A percentile compares a stretch with the other conserved stretches of the same genome.
Evolutionary conservation across 2,888 invertebrate species (phyloP).

Genomic region (Pseudococcus jackbeardsleyi): DNA sequence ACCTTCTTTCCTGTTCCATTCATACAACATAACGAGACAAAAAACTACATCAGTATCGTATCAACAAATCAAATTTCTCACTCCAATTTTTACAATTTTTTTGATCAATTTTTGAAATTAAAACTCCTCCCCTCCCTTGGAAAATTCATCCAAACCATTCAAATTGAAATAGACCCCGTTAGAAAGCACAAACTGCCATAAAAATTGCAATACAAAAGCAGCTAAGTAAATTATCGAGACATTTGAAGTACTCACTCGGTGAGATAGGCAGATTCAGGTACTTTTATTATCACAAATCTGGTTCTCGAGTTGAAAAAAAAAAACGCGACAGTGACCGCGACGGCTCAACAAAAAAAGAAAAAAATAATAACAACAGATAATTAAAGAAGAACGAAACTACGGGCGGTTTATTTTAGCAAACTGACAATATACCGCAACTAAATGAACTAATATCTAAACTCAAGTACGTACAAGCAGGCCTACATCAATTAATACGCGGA

Average conservation of each 20-base stretch:
- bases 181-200: not conserved
- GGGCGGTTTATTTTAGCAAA: slow-evolving; percentile 46
- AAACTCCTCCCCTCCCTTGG: too few relatives aligned
- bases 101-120: too few relatives aligned
- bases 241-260: slow-evolving; percentile 5
- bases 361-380: slow-evolving; percentile 8
- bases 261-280: not conserved
- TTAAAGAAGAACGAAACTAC: slow-evolving; percentile 25
- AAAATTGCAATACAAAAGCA: not conserved
- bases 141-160: too few relatives aligned
- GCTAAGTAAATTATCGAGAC: not conserved
- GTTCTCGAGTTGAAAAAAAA: not conserved
- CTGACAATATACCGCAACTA: slow-evolving; percentile 43
- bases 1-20: too few relatives aligned
- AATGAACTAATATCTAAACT: slow-evolving; percentile 62
- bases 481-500: slow-evolving; percentile 61
- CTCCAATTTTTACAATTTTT: too few relatives aligned
- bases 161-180: too few relatives aligned
- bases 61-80: too few relatives aligned
- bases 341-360: not conserved
- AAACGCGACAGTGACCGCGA: slow-evolving; percentile 13
- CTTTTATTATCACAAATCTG: not conserved
- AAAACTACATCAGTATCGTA: too few relatives aligned
- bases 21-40: too few relatives aligned
- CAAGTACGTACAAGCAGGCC: slow-evolving; percentile 61